Conservation (phyloP, 2,888 invertebrate genomes). For the Holacanthella duospinosa region DNA sequence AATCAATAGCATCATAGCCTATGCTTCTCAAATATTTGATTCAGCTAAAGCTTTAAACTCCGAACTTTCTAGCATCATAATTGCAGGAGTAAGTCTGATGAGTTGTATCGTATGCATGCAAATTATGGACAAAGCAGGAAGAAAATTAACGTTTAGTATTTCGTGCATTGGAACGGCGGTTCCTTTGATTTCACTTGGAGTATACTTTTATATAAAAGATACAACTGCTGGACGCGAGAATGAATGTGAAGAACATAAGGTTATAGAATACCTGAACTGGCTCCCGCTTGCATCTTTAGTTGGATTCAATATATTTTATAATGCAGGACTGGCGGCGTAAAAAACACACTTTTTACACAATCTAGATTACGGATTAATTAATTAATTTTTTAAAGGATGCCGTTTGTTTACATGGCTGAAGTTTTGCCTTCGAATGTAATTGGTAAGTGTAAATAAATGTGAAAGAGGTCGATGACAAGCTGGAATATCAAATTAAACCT, state of each 20-base stretch:
- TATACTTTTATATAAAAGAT: neutral
- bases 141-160: neutral
- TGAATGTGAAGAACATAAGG: too few relatives aligned
- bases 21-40: neutral
- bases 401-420: conserved; percentile 3
- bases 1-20: neutral
- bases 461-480: too few relatives aligned
- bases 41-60: neutral
- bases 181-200: neutral
- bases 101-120: neutral
- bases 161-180: neutral
- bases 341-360: neutral
- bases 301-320: neutral
- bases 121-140: neutral
- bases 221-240: neutral
- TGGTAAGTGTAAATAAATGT: too few relatives aligned
- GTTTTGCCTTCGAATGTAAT: neutral
- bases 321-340: neutral
- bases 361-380: neutral
- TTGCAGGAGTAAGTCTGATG: neutral
- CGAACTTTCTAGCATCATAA: neutral
- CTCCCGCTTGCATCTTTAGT: neutral
- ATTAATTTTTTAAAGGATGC: neutral
- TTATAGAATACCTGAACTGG: neutral
- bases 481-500: too few relatives aligned